phyloP scores from a whole-genome alignment of 2,113 vertebrate genomes.

The Xenopus tropicalis region UCB_Xtro_10.0 CM004445.2:48331501-48332000 shows the following conservation, averaged over 20 bases:
- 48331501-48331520: no score
- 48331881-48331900: conserved; percentile 45
- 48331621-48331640: no score
- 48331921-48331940: not conserved
- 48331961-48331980: conserved; percentile 2
- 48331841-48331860: conserved; percentile 51
- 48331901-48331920: conserved; percentile 19
- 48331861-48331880: conserved; percentile 43
- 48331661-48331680: no score
- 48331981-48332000: not conserved
- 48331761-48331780: conserved; percentile 46
- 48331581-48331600: no score
- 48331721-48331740: not conserved
- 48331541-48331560: no score
- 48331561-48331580: no score
- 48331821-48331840: conserved; percentile 45
- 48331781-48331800: conserved; percentile 59
- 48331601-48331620: no score
- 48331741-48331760: no score
- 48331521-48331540: no score
- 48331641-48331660: no score
- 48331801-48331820: conserved; percentile 25
- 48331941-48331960: not conserved
- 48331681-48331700: no score
- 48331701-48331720: not conserved